Conservation (phyloP, 2,888 invertebrate genomes). For the Apodemia mormo region DNA sequence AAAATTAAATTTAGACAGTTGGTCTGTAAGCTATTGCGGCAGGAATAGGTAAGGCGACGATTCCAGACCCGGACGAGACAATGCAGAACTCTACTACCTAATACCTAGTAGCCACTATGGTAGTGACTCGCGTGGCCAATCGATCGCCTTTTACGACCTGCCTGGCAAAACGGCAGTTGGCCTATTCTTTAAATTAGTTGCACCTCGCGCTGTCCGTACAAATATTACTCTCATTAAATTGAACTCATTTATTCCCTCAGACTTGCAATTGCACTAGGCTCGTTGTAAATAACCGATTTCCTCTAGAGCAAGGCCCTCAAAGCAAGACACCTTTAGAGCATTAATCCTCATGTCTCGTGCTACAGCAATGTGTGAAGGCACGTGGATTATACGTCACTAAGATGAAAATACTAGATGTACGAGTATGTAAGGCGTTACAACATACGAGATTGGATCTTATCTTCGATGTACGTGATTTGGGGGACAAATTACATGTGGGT, state of each 20-base stretch:
- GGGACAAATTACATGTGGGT: not conserved
- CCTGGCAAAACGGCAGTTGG: no score
- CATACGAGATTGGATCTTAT: not conserved
- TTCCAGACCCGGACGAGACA: no score
- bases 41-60: no score
- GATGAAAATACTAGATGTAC: constrained; percentile 3
- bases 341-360: not conserved
- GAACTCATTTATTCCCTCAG: not conserved
- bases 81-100: no score
- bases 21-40: no score
- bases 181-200: not conserved
- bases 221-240: not conserved
- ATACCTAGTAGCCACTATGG: no score
- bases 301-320: not conserved
- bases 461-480: not conserved
- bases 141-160: no score
- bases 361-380: not conserved
- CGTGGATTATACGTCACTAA: not conserved
- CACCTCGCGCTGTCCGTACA: not conserved
- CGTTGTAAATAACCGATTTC: not conserved
- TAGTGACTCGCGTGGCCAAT: no score
- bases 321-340: not conserved
- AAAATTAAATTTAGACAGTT: no score
- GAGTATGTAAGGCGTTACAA: constrained; percentile 4
- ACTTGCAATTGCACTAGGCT: not conserved